phyloP scores from a whole-genome alignment of 1,140 invertebrate species.

The Lerema accius region DNA sequence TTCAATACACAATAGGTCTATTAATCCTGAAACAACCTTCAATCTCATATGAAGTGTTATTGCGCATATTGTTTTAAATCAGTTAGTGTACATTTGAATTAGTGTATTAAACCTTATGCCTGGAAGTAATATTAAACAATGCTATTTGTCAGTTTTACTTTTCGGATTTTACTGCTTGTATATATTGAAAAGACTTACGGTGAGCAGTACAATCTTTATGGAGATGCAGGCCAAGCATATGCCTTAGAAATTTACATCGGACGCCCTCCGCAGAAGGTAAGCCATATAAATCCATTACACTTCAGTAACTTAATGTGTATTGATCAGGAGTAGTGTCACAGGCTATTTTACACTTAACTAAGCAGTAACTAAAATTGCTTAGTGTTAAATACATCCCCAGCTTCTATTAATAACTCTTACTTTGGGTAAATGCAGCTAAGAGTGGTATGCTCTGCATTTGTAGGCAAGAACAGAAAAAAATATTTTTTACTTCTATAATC shows the following conservation, averaged over 20 bases:
- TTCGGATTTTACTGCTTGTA: slow-evolving; percentile 44
- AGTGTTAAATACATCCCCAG: neutral
- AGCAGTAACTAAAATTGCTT: neutral
- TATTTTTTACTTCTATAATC: too few species aligned
- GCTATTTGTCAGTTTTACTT: slow-evolving; percentile 42
- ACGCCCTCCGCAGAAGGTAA: slow-evolving; percentile 70
- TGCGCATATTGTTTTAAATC: too few species aligned
- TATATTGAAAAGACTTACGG: slow-evolving; percentile 39
- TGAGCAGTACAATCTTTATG: slow-evolving; percentile 68
- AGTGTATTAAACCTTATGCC: neutral
- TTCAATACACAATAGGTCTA: too few species aligned
- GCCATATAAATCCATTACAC: slow-evolving; percentile 22
- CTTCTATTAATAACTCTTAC: too few species aligned
- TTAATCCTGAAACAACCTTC: too few species aligned
- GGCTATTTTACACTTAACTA: neutral
- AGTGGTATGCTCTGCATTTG: too few species aligned
- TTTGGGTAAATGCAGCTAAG: neutral
- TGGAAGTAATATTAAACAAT: slow-evolving; percentile 29
- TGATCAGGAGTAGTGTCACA: neutral
- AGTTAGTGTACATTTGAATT: too few species aligned
- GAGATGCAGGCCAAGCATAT: slow-evolving; percentile 71
- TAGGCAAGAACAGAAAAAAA: too few species aligned
- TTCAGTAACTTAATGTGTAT: slow-evolving; percentile 7
- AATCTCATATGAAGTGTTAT: too few species aligned
- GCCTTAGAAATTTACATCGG: slow-evolving; percentile 64